Evolutionary conservation across 53 echinoderm and acorn worm genomes (phyloP).

Genomic region (Apostichopus leukothele): DNA sequence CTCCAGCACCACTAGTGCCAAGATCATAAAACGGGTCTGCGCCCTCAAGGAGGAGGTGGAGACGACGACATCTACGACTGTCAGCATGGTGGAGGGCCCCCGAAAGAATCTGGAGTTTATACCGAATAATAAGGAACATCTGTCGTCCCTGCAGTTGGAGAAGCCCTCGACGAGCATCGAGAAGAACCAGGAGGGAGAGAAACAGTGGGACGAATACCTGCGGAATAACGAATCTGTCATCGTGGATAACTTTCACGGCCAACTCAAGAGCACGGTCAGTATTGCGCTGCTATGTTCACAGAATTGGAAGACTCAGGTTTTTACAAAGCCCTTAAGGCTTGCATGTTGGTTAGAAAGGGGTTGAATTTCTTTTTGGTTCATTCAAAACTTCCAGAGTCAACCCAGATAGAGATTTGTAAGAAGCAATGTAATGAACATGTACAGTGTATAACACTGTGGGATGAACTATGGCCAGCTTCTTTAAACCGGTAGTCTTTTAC

Average conservation of each 20-base stretch:
- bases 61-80: not conserved
- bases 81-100: conserved; percentile 47
- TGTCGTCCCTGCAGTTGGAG: conserved; percentile 39
- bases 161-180: conserved; percentile 41
- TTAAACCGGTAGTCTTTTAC: too few species aligned
- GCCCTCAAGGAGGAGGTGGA: conserved; percentile 47
- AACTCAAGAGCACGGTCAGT: conserved; percentile 98
- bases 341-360: too few species aligned
- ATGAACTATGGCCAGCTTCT: too few species aligned
- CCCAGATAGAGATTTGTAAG: too few species aligned
- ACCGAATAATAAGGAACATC: conserved; percentile 60
- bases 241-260: conserved; percentile 96
- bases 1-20: conserved; percentile 42
- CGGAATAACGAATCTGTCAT: conserved; percentile 79
- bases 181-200: conserved; percentile 71
- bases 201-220: conserved; percentile 80
- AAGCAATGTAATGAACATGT: too few species aligned
- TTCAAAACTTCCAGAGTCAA: too few species aligned
- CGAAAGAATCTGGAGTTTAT: conserved; percentile 1
- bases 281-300: not conserved
- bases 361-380: too few species aligned
- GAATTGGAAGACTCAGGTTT: too few species aligned
- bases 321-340: too few species aligned
- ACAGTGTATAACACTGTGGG: too few species aligned
- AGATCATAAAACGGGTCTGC: conserved; percentile 50